phyloP scores from a whole-genome alignment of 2,888 invertebrate species.

The Blastobasis lacticolella region DNA sequence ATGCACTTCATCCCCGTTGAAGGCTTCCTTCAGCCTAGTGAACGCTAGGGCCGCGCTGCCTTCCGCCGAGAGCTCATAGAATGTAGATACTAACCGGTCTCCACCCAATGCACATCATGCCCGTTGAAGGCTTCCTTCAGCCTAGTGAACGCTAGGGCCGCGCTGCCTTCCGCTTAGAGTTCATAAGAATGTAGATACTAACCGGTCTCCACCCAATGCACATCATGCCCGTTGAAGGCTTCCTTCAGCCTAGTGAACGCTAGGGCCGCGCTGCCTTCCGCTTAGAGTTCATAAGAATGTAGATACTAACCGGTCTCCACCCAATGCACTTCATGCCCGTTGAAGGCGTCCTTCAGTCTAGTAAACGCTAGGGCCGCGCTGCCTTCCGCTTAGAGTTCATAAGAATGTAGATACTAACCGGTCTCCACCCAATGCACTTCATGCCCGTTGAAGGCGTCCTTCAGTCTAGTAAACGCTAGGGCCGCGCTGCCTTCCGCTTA shows the following conservation, averaged over 20 bases:
- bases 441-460: slow-evolving; percentile 91
- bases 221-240: slow-evolving; percentile 93
- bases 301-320: slow-evolving; percentile 69
- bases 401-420: too few species aligned
- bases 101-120: slow-evolving; percentile 90
- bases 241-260: slow-evolving; percentile 86
- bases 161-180: slow-evolving; percentile 81
- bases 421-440: slow-evolving; percentile 90
- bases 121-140: slow-evolving; percentile 93
- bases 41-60: slow-evolving; percentile 83
- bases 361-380: too few species aligned
- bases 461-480: too few species aligned
- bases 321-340: slow-evolving; percentile 94
- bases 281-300: too few species aligned
- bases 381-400: too few species aligned
- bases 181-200: too few species aligned
- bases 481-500: too few species aligned
- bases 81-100: slow-evolving; percentile 58
- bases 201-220: slow-evolving; percentile 83
- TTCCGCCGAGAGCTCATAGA: too few species aligned
- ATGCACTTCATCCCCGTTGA: slow-evolving; percentile 93
- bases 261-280: slow-evolving; percentile 82
- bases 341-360: slow-evolving; percentile 91
- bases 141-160: slow-evolving; percentile 84
- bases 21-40: slow-evolving; percentile 88